These are phyloP conservation scores for Podarcis siculus DNA, from an alignment of 2,797 vertebrate species.

Conservation along the genomic window DNA sequence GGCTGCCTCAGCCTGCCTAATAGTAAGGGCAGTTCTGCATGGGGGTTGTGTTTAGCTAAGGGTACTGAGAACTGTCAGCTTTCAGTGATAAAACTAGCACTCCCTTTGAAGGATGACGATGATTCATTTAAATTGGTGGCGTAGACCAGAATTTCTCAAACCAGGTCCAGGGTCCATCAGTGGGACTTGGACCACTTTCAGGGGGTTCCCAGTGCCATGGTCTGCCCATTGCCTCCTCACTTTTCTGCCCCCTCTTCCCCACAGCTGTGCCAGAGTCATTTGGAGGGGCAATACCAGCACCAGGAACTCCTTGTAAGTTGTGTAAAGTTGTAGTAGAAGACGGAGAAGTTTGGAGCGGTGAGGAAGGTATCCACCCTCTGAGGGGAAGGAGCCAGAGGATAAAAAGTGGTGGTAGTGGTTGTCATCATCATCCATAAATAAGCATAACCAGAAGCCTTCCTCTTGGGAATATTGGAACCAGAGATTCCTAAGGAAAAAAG, in stretches of 20 bases:
- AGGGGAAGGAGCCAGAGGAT: not conserved
- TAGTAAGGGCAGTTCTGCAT: not conserved
- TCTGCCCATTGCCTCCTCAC: not conserved
- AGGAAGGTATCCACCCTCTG: not conserved
- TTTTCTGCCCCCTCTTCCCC: not conserved
- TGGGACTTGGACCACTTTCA: not conserved
- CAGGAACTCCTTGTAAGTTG: too few species aligned
- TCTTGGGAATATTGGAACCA: too few species aligned
- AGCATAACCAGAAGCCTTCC: too few species aligned
- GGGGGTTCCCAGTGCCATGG: not conserved
- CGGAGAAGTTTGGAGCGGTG: too few species aligned
- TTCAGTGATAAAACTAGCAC: not conserved
- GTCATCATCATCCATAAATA: too few species aligned
- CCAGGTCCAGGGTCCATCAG: not conserved
- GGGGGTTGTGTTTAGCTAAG: not conserved
- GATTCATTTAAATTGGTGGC: not conserved
- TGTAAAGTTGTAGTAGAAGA: too few species aligned
- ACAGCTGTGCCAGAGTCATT: not conserved
- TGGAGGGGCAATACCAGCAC: not conserved
- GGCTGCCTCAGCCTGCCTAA: not conserved
- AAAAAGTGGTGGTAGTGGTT: too few species aligned
- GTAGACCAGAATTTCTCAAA: not conserved
- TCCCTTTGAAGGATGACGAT: too few species aligned
- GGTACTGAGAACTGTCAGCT: not conserved
- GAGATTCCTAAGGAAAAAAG: too few species aligned